Percentiles rank a stretch among this genome's conserved stretches.
Evolutionary conservation across 2,888 invertebrate species (phyloP).

Genomic region (Leptopilina myrica): DNA sequence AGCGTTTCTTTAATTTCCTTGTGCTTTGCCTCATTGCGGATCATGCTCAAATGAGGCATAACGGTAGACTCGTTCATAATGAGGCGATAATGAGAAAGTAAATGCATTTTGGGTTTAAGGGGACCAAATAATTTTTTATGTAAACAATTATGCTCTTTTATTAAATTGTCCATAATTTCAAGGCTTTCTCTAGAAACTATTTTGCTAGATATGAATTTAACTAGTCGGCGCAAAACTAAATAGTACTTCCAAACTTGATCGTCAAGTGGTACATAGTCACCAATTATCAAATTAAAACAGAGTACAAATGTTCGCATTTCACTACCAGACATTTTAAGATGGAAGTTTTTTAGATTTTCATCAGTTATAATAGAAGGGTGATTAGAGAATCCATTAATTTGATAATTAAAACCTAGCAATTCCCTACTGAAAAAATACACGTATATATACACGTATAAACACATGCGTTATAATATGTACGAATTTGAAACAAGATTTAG

Average conservation of each 20-base stretch:
- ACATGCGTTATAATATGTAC: no score
- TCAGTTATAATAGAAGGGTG: background rate
- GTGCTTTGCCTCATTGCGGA: background rate
- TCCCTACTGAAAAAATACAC: no score
- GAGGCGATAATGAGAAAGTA: background rate
- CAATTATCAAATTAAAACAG: conserved; percentile 2
- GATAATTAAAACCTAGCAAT: background rate
- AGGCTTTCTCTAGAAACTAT: background rate
- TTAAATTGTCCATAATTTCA: background rate
- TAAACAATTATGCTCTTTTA: background rate
- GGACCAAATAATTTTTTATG: background rate
- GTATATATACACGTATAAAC: no score
- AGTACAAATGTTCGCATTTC: background rate
- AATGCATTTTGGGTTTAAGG: background rate
- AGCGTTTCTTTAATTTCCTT: conserved; percentile 3
- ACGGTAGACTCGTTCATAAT: background rate
- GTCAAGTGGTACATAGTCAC: background rate
- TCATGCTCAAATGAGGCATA: background rate
- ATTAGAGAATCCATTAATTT: background rate
- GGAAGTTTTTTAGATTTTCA: background rate
- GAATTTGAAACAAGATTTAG: no score
- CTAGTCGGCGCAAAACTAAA: background rate
- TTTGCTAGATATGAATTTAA: background rate
- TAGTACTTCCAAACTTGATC: conserved; percentile 2
- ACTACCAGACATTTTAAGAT: conserved; percentile 6